Percentiles rank a stretch among this genome's conserved stretches.
phyloP scores from a whole-genome alignment of 1,140 invertebrate species.

The Drosophila setifemur region DNA sequence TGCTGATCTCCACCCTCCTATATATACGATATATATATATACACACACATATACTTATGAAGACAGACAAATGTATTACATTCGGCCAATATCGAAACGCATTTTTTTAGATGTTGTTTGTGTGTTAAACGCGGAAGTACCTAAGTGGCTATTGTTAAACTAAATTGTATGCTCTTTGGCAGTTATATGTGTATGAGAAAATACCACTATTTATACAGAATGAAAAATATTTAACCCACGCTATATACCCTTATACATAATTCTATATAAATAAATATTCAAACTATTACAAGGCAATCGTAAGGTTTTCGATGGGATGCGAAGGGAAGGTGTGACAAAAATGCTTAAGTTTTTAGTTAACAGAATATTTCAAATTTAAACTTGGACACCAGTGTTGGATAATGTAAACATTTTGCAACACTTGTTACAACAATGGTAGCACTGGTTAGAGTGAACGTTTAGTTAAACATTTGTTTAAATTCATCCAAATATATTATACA shows the following conservation, averaged over 20 bases:
- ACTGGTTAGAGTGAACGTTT: too few relatives aligned
- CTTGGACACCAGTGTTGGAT: too few relatives aligned
- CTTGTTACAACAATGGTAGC: too few relatives aligned
- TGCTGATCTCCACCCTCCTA: slow-evolving; percentile 61
- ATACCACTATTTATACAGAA: slow-evolving; percentile 60
- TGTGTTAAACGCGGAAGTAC: slow-evolving; percentile 70
- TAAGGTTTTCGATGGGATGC: too few relatives aligned
- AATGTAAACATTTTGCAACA: too few relatives aligned
- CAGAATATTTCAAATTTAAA: too few relatives aligned
- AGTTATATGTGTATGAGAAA: slow-evolving; percentile 36
- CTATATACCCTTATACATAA: slow-evolving; percentile 60
- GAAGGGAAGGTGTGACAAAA: too few relatives aligned
- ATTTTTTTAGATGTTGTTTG: slow-evolving; percentile 75
- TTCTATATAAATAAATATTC: slow-evolving; percentile 70
- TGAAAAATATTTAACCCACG: slow-evolving; percentile 41
- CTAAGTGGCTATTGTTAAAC: slow-evolving; percentile 67
- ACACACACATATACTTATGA: slow-evolving; percentile 18
- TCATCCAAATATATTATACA: too few relatives aligned
- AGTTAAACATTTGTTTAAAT: too few relatives aligned
- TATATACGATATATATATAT: slow-evolving; percentile 20
- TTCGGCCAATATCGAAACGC: slow-evolving; percentile 64
- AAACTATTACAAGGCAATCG: slow-evolving; percentile 48
- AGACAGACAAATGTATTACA: slow-evolving; percentile 51
- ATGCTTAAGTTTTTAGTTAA: too few relatives aligned
- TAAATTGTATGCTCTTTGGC: slow-evolving; percentile 57